Base-by-base conservation (phyloP, 2,888 invertebrate genomes). In the Scaptomyza cyrtandrae region DNA sequence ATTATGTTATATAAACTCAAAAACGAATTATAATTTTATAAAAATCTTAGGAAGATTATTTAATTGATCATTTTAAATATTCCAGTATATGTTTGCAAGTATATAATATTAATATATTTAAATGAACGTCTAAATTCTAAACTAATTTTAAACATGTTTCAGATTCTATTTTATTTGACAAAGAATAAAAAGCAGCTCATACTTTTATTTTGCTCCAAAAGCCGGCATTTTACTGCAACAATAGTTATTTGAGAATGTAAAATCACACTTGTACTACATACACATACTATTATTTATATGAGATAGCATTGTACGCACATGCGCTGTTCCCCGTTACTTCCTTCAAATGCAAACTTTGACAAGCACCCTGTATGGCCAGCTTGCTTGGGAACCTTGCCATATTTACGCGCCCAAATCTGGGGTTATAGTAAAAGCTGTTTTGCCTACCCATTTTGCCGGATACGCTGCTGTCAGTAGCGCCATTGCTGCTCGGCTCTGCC, bases 341-440 rank as follows among this genome's bases (percentile, higher is more conserved):
- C 63, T 75, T 64, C 70, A 70, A 72, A 37, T 53, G 48, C n/a
- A 11, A 37, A 7, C n/a, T 35, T 7, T 37, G 7, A 2, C 5
- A 5, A 35, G 46, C 69, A 75, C 75, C 73, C 75, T 77, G 78
- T 77, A 59, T 57, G 48, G 48, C 19, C 56, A 1, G 56, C 64
- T 39, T 48, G 6, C 24, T 67, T 71, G 75, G 58, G 54, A 65
- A 6, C 45, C 48, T 39, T 57, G 44, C 55, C 61, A 52, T 60
- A 54, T 74, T 85, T 85, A 84, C 84, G 80, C 70, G 82, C 82
- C 68, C 60, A 71, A 63, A 71, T 67, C 59, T 41, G 67, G 58
- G 54, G 72, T 69, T 59, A 68, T 82, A 86, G 86, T 86, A 83
- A 82, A 86, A 67, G 48, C 62, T 68, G 49, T 56, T 39, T 66